Evolutionary conservation across 2,888 invertebrate species (phyloP).

Genomic region (Taphrorychus bicolor): DNA sequence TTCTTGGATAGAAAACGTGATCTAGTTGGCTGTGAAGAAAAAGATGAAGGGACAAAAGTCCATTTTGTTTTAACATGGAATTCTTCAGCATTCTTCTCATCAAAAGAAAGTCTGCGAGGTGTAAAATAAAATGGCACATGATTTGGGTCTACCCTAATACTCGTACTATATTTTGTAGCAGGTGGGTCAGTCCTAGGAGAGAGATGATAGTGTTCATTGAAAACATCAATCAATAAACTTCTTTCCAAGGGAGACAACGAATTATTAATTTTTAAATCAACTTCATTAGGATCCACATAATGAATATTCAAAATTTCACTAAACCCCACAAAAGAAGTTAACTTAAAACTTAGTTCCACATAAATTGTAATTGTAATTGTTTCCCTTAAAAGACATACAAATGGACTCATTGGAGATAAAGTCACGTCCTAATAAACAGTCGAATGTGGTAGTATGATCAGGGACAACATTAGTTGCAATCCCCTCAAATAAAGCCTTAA

Average conservation of each 20-base stretch:
- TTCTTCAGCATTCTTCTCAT: neutral
- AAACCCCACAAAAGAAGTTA: neutral
- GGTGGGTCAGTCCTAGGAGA: neutral
- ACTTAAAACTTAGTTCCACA: neutral
- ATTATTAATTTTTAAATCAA: constrained; percentile 1
- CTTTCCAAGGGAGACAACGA: neutral
- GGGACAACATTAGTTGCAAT: neutral
- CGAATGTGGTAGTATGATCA: neutral
- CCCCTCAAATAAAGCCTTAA: neutral
- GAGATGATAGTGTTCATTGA: neutral
- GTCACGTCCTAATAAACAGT: neutral
- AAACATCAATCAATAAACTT: neutral
- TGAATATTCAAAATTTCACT: constrained; percentile 1
- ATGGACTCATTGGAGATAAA: neutral
- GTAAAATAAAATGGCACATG: neutral
- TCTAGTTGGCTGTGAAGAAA: too few relatives aligned
- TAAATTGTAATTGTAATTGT: neutral
- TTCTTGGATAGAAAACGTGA: too few relatives aligned
- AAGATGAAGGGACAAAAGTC: too few relatives aligned
- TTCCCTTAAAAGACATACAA: neutral
- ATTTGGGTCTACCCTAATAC: neutral
- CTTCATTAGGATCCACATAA: neutral
- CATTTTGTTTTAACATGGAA: too few relatives aligned
- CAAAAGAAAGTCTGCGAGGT: neutral
- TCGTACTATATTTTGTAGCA: neutral